A percentile compares a stretch with the other conserved stretches of the same genome.
phyloP scores from a whole-genome alignment of 2,113 vertebrate genomes.

The Melanerpes formicivorus region DNA sequence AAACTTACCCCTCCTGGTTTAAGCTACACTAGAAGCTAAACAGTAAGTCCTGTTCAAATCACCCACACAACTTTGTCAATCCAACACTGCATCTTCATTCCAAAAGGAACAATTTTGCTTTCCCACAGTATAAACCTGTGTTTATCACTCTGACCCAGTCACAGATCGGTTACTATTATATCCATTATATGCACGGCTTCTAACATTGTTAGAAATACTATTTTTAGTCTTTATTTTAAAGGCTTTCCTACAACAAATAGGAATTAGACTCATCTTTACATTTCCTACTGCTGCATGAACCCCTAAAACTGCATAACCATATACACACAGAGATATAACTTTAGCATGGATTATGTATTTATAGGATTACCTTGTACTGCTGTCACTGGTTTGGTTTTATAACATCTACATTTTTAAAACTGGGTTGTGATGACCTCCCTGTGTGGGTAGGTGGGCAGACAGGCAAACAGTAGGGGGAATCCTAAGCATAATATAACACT shows the following conservation, averaged over 20 bases:
- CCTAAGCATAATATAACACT: not conserved
- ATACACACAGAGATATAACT: not conserved
- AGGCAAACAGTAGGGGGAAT: not conserved
- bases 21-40: not conserved
- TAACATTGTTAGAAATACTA: not conserved
- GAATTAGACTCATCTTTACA: not conserved
- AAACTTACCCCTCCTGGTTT: not conserved
- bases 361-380: conserved; percentile 25
- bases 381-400: conserved; percentile 18
- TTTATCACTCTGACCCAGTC: not conserved
- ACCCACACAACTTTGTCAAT: not conserved
- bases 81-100: not conserved
- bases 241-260: not conserved
- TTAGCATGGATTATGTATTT: conserved; percentile 40
- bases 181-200: not conserved
- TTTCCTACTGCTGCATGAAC: not conserved
- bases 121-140: not conserved
- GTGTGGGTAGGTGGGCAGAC: not conserved
- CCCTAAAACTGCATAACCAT: not conserved
- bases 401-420: conserved; percentile 38
- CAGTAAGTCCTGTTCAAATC: not conserved
- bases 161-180: not conserved
- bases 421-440: conserved; percentile 6
- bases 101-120: not conserved
- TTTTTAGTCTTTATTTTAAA: not conserved